phyloP scores from a whole-genome alignment of 2,888 invertebrate genomes.

The Anoplius nigerrimus region DNA sequence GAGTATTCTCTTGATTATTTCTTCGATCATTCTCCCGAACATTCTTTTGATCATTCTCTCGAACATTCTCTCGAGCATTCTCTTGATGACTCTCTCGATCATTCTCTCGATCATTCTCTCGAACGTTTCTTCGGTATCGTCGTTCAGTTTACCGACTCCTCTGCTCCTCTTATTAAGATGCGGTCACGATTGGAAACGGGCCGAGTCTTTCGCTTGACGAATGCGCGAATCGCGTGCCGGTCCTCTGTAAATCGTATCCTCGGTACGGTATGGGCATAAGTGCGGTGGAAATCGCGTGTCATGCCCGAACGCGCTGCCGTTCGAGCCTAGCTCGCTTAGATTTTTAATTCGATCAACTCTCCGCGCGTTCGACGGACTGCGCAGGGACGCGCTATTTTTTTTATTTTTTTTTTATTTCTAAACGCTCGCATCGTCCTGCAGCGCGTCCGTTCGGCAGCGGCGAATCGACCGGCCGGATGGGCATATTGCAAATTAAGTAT shows the following conservation, averaged over 20 bases:
- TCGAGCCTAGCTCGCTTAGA: conserved; percentile 9
- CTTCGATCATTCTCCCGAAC: too few species aligned
- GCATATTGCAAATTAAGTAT: too few species aligned
- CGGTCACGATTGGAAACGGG: conserved; percentile 46
- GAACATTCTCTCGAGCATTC: too few species aligned
- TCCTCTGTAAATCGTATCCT: conserved; percentile 47
- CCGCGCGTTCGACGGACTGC: neutral
- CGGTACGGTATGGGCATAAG: conserved; percentile 21
- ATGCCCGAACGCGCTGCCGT: conserved; percentile 31
- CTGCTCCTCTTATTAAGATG: conserved; percentile 52
- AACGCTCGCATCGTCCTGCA: too few species aligned
- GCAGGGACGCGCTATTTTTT: too few species aligned
- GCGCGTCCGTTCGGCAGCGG: too few species aligned
- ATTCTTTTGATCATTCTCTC: too few species aligned
- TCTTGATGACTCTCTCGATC: too few species aligned
- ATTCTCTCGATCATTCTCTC: neutral
- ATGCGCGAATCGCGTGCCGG: conserved; percentile 51
- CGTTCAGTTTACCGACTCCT: conserved; percentile 22
- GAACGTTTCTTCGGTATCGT: conserved; percentile 13
- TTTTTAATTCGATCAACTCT: conserved; percentile 1
- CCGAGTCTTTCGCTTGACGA: conserved; percentile 42
- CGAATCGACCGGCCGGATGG: too few species aligned
- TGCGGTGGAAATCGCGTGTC: conserved; percentile 52
- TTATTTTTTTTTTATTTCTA: too few species aligned
- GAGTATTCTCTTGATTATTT: too few species aligned